Evolutionary conservation across 2,797 vertebrate species (phyloP), one percentile per base, ranked within the genome.

Genomic region (Lutjanus campechanus): DNA sequence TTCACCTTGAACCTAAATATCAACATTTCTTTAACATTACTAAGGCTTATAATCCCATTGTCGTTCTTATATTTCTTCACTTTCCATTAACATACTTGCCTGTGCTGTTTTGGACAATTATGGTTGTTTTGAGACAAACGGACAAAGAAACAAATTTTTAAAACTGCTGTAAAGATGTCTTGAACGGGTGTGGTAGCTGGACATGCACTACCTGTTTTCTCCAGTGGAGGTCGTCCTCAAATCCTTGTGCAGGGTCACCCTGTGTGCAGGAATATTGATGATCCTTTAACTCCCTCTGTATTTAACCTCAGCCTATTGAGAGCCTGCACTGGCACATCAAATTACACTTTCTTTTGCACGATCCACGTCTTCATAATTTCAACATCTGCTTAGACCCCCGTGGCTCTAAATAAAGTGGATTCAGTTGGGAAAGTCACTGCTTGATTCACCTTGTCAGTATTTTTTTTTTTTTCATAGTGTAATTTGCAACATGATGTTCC

Each of bases 181-280:
- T 59, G 13, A 10, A 40, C 29, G 41, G 10, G 36, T 0, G 10
- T 8, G n/a, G 20, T 5, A 53, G 8, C 50, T 68, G 22, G 36
- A 51, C 19, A 41, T 66, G 73, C 51, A 69, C 44, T 85, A 70
- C 79, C 29, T 55, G 11, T 71, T 78, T 60, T 53, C 19, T 60
- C 88, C 92, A 89, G 81, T 81, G 62, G 82, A 88, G 90, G 88
- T 75, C 88, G 22, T 68, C 51, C 75, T 84, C 50, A 79, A 51
- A 51, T 73, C 40, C 15, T 55, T 60, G 44, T 17, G 11, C 65
- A 72, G 79, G 66, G 65, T 77, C 79, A 61, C 15, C 10, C 17
- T 62, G 25, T 20, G 6, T 63, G 16, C 29, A 54, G 64, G 10
- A 65, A 4, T 19, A 69, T 0, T 36, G 12, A 29, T 47, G 2